Conservation (phyloP, 2,113 vertebrate species). For the Pterocles gutturalis region DNA sequence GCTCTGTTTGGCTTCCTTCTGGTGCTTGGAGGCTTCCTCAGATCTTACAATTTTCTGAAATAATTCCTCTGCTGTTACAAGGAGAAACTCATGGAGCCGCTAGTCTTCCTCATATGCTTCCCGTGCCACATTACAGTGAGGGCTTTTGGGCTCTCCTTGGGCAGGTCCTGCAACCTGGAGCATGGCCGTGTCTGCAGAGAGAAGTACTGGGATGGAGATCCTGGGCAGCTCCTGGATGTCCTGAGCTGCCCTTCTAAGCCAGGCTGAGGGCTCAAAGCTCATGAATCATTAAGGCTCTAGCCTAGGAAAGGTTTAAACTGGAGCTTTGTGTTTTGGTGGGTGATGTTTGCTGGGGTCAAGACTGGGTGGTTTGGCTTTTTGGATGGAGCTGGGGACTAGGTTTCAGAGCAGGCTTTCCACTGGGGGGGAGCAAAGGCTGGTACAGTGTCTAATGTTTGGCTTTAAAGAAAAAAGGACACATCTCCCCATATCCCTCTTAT, state of each 20-base stretch:
- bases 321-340: not conserved
- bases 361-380: not conserved
- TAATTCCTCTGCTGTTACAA: not conserved
- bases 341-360: not conserved
- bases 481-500: not conserved
- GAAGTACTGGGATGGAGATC: not conserved
- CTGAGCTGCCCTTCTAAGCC: not conserved
- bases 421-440: not conserved
- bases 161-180: not conserved
- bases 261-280: not conserved
- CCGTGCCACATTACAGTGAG: rapidly evolving
- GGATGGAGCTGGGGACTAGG: not conserved
- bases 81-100: not conserved
- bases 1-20: not conserved
- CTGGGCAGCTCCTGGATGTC: not conserved
- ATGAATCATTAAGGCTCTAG: not conserved
- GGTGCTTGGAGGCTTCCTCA: not conserved
- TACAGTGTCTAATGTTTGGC: not conserved
- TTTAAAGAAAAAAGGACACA: not conserved
- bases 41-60: not conserved
- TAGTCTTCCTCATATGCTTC: not conserved
- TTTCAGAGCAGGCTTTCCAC: not conserved
- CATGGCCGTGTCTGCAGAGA: not conserved
- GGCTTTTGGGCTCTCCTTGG: not conserved
- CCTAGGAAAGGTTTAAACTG: not conserved